A percentile compares a stretch with the other conserved stretches of the same genome.
Conservation (phyloP, 2,113 vertebrate species). For the Archocentrus centrarchus region DNA sequence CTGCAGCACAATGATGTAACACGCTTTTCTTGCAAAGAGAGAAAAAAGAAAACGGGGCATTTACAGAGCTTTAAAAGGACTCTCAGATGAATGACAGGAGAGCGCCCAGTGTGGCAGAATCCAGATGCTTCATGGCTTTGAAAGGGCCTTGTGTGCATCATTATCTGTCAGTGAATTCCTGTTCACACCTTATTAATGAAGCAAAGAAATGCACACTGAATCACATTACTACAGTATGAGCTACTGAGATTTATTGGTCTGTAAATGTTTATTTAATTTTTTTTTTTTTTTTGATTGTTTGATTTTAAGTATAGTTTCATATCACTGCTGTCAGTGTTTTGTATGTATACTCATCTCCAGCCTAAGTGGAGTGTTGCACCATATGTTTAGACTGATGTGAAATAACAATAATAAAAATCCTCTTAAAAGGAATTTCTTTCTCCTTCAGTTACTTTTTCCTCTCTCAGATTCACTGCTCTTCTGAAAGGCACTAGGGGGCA, state of each 20-base stretch:
- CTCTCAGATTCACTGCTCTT: background rate
- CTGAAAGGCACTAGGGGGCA: slow-evolving; percentile 30
- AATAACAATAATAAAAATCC: slow-evolving; percentile 25
- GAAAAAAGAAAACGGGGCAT: slow-evolving; percentile 12
- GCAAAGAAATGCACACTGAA: background rate
- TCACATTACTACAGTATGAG: slow-evolving; percentile 3
- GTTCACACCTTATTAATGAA: background rate
- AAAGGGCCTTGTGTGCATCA: background rate
- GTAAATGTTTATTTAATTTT: background rate
- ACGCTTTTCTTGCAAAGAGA: slow-evolving; percentile 15
- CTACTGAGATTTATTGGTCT: slow-evolving; percentile 25
- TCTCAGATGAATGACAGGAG: background rate
- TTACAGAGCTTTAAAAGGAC: slow-evolving; percentile 15
- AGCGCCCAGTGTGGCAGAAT: background rate
- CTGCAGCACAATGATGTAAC: background rate
- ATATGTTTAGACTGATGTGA: slow-evolving; percentile 36
- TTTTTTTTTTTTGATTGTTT: slow-evolving; percentile 21
- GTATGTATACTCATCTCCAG: slow-evolving; percentile 29
- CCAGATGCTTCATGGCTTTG: background rate
- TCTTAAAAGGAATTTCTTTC: background rate
- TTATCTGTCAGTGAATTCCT: background rate
- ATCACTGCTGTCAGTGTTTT: slow-evolving; percentile 6
- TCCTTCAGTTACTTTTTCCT: background rate
- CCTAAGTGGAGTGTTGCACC: slow-evolving; percentile 7
- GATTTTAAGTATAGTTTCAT: slow-evolving; percentile 16